A percentile compares a stretch with the other conserved stretches of the same genome.
Evolutionary conservation across 2,797 vertebrate species (phyloP).

Genomic region (Salmo trutta): DNA sequence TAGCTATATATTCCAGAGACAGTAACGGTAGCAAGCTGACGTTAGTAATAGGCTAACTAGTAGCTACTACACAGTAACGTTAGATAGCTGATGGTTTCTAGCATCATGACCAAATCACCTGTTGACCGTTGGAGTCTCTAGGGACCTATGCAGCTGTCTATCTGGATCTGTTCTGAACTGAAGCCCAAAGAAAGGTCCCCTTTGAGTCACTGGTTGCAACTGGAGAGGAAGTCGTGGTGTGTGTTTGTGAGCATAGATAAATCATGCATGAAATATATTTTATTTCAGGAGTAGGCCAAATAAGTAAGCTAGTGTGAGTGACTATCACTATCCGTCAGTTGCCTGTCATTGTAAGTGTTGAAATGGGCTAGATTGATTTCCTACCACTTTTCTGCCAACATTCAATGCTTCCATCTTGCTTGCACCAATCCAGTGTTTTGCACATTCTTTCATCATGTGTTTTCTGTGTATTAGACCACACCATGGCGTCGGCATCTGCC

Average conservation of each 20-base stretch:
- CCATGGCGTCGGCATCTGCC: slow-evolving; percentile 76
- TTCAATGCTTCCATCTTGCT: not conserved
- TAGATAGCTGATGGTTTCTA: slow-evolving; percentile 7
- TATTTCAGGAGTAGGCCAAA: not conserved
- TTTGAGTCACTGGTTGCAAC: not conserved
- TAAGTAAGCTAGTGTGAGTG: not conserved
- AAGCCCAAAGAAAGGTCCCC: not conserved
- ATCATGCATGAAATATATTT: not conserved
- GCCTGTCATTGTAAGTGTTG: not conserved
- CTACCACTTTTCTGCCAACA: not conserved
- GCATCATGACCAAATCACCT: slow-evolving; percentile 7
- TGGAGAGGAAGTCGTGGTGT: slow-evolving; percentile 1
- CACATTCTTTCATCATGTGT: not conserved
- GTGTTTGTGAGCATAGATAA: not conserved
- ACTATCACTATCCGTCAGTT: not conserved
- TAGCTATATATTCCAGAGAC: not conserved
- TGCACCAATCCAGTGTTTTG: not conserved
- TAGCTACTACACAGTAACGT: not conserved
- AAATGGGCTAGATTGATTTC: not conserved
- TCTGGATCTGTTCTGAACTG: slow-evolving; percentile 8
- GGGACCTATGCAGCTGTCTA: slow-evolving; percentile 49
- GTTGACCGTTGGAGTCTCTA: slow-evolving; percentile 61
- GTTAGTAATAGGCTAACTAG: slow-evolving; percentile 24
- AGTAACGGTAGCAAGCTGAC: not conserved
- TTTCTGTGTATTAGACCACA: slow-evolving; percentile 40